A percentile compares a stretch with the other conserved stretches of the same genome.
Conservation (phyloP, 1,140 invertebrate species). For the Caligus rogercresseyi region DNA sequence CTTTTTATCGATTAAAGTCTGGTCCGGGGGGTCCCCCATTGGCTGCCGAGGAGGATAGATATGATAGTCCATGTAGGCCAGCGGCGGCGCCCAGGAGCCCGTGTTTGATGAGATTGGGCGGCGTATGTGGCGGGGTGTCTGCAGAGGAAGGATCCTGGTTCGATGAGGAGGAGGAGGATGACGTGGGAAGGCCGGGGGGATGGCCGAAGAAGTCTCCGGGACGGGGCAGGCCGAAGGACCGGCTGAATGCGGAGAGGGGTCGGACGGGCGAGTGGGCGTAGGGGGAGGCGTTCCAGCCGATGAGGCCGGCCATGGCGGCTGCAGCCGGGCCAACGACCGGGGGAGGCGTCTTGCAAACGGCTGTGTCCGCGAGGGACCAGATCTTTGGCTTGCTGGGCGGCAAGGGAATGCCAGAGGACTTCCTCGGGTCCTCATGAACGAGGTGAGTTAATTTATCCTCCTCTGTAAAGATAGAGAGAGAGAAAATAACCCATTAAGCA, state of each 20-base stretch:
- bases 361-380: constrained; percentile 88
- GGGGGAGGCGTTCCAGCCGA: neutral
- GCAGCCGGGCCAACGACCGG: constrained; percentile 29
- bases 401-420: constrained; percentile 54
- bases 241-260: too few species aligned
- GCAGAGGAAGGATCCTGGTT: constrained; percentile 26
- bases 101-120: constrained; percentile 63
- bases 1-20: neutral
- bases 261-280: neutral
- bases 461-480: neutral
- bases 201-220: constrained; percentile 6
- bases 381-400: constrained; percentile 85
- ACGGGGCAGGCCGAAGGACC: neutral
- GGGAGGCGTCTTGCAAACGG: constrained; percentile 82
- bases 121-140: constrained; percentile 76
- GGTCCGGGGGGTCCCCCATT: neutral
- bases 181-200: neutral
- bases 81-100: constrained; percentile 33
- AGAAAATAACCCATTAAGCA: neutral
- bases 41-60: neutral
- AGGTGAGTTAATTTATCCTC: neutral
- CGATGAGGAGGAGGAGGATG: neutral
- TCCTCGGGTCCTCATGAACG: neutral
- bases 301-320: constrained; percentile 6
- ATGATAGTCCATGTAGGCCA: neutral